Percentiles rank a stretch among this genome's conserved stretches.
These are phyloP conservation scores for Coregonus clupeaformis DNA, from an alignment of 2,113 vertebrate genomes.

Conservation along the genomic window DNA sequence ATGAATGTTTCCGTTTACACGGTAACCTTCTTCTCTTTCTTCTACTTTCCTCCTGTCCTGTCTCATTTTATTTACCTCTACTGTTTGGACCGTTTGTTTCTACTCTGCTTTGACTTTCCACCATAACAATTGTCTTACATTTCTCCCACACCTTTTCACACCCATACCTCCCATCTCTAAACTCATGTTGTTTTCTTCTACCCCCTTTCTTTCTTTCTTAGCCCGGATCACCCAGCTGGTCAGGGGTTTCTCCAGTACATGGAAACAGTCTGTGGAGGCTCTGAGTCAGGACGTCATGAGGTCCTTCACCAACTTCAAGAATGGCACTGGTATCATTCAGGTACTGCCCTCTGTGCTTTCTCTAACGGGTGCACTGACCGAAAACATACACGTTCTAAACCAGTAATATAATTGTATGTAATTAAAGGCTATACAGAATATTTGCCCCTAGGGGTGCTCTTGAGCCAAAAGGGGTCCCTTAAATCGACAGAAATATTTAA, in stretches of 20 bases:
- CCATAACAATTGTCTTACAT: no score
- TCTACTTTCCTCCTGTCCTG: not conserved
- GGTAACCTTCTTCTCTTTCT: no score
- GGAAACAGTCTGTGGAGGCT: constrained; percentile 88
- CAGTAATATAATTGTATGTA: no score
- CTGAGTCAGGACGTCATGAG: constrained; percentile 93
- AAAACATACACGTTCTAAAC: no score
- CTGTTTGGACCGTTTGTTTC: not conserved
- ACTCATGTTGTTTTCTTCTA: not conserved
- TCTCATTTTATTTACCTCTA: not conserved
- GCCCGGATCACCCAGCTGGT: constrained; percentile 86
- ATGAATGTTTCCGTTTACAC: no score
- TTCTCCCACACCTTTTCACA: no score
- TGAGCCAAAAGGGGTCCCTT: no score
- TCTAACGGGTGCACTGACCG: no score
- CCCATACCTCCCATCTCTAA: not conserved
- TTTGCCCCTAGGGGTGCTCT: no score
- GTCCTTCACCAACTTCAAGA: constrained; percentile 93
- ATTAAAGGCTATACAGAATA: no score
- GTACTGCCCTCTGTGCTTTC: constrained; percentile 46
- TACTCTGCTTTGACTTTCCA: not conserved
- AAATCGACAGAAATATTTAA: no score
- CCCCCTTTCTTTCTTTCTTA: constrained; percentile 32
- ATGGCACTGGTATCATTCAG: constrained; percentile 93
- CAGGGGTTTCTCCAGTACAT: constrained; percentile 82